Percentiles rank a stretch among this genome's conserved stretches.
Evolutionary conservation across 2,797 vertebrate genomes (phyloP).

Genomic region (Crenichthys baileyi): DNA sequence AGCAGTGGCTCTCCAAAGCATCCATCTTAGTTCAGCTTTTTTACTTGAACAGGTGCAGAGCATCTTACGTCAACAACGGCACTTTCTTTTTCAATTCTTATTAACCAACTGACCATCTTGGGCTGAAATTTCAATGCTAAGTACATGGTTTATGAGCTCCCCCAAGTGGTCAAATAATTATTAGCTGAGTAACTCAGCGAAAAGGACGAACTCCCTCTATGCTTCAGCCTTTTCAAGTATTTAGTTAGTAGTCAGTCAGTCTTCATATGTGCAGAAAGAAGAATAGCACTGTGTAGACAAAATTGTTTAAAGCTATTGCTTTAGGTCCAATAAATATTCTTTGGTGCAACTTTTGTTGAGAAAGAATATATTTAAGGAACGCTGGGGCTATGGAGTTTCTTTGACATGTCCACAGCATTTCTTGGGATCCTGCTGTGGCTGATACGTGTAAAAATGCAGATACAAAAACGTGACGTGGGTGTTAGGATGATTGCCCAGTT

Average conservation of each 20-base stretch:
- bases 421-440: too few relatives aligned
- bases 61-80: not conserved
- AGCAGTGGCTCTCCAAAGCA: not conserved
- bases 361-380: not conserved
- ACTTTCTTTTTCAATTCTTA: not conserved
- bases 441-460: not conserved
- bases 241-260: not conserved
- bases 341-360: not conserved
- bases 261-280: not conserved
- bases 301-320: not conserved
- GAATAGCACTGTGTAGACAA: not conserved
- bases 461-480: not conserved
- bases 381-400: not conserved
- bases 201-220: not conserved
- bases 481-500: too few relatives aligned
- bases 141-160: not conserved
- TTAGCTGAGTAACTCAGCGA: not conserved
- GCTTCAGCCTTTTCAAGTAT: not conserved
- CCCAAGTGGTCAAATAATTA: not conserved
- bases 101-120: not conserved
- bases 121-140: not conserved
- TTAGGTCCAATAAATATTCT: not conserved
- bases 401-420: not conserved
- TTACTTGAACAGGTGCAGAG: not conserved
- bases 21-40: not conserved